Conservation (phyloP, 2,113 vertebrate genomes). For the Saguinus imperator region DNA sequence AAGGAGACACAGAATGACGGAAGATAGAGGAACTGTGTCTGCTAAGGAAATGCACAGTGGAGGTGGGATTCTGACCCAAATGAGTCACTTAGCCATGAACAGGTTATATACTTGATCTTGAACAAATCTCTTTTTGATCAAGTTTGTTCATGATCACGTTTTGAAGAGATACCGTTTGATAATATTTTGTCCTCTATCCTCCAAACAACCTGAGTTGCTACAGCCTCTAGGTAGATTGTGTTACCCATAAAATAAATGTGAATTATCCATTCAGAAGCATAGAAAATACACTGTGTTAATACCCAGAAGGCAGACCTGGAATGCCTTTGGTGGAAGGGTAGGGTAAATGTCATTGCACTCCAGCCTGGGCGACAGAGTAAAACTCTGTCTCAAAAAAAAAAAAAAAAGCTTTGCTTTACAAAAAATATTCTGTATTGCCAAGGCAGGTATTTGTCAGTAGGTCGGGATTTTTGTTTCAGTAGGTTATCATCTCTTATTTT, state of each 20-base stretch:
- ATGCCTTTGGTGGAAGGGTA: background rate
- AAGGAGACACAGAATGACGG: accelerated
- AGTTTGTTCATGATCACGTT: too few relatives aligned
- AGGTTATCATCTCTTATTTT: background rate
- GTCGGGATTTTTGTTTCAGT: background rate
- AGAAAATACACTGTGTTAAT: background rate
- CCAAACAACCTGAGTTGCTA: background rate
- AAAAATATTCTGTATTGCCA: background rate
- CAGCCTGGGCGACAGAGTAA: too few relatives aligned
- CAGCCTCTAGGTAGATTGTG: background rate
- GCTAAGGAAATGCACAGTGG: background rate
- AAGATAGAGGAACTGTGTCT: background rate
- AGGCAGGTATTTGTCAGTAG: too few relatives aligned
- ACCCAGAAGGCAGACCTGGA: too few relatives aligned
- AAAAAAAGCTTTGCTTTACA: background rate
- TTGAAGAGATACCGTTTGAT: background rate
- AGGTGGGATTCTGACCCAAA: background rate
- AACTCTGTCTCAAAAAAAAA: too few relatives aligned
- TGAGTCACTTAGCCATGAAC: background rate
- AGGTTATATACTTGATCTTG: background rate
- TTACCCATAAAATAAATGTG: background rate
- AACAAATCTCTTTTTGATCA: too few relatives aligned
- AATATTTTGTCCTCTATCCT: background rate
- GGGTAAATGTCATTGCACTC: background rate
- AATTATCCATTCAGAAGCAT: background rate